Percentiles rank a stretch among this genome's conserved stretches.
Evolutionary conservation across 2,113 vertebrate species (phyloP).

Genomic region (Hemiprocne comata): DNA sequence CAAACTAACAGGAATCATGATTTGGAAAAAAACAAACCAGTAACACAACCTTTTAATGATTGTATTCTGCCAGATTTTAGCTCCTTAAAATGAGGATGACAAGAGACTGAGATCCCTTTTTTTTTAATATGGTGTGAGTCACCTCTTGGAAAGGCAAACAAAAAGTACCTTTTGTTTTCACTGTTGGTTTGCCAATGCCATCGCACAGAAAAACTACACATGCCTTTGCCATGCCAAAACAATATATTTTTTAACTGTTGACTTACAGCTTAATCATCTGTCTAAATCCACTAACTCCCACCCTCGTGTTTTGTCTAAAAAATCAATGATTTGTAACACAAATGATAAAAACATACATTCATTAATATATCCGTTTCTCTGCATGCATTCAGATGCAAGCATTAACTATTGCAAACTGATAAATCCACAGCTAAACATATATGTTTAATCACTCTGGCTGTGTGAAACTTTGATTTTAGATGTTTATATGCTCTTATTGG

Average conservation of each 20-base stretch:
- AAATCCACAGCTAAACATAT: background rate
- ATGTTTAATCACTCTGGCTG: background rate
- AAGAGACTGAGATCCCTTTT: background rate
- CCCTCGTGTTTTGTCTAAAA: constrained; percentile 8
- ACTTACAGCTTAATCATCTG: constrained; percentile 1
- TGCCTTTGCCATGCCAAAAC: background rate
- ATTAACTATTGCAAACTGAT: background rate
- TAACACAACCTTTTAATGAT: background rate
- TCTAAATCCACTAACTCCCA: background rate
- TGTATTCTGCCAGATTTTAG: background rate
- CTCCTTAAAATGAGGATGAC: background rate
- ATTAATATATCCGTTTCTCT: background rate
- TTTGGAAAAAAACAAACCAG: background rate
- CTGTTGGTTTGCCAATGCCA: background rate
- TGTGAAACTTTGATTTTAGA: background rate
- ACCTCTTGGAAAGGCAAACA: background rate
- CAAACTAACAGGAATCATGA: background rate
- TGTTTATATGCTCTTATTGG: background rate
- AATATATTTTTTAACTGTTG: background rate
- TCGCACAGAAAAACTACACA: background rate
- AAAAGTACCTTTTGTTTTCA: background rate
- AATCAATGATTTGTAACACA: background rate
- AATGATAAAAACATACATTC: background rate
- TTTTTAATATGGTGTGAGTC: background rate
- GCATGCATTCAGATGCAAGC: background rate